Evolutionary conservation across 35 echinoderm and acorn worm genomes (phyloP).

Genomic region (Heliocidaris erythrogramma): DNA sequence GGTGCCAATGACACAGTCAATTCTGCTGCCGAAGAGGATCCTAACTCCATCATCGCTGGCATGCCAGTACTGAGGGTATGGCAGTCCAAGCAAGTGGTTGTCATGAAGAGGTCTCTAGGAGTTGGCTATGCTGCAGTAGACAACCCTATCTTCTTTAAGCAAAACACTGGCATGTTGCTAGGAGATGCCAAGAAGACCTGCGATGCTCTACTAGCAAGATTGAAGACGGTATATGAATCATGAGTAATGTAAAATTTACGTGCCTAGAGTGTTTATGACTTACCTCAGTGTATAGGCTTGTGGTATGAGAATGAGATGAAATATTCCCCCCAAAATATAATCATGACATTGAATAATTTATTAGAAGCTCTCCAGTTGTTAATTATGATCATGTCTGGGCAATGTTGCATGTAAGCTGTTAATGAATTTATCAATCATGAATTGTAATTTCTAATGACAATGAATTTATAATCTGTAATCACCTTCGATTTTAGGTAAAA

Average conservation of each 20-base stretch:
- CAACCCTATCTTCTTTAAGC: conserved; percentile 99
- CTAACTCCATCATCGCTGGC: conserved; percentile 99
- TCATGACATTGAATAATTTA: background rate
- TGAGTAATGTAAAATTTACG: conserved; percentile 48
- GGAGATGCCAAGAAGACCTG: conserved; percentile 99
- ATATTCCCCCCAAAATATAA: background rate
- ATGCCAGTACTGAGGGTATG: conserved; percentile 97
- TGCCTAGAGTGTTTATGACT: background rate
- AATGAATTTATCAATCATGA: background rate
- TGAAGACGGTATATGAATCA: conserved; percentile 68
- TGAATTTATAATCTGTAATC: background rate
- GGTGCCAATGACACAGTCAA: conserved; percentile 99
- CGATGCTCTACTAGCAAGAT: conserved; percentile 80
- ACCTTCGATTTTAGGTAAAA: background rate
- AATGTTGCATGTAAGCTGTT: no score
- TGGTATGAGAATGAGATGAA: background rate
- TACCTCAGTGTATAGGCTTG: conserved; percentile 34
- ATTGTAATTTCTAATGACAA: background rate
- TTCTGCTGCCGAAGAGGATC: conserved; percentile 95
- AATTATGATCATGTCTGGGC: no score
- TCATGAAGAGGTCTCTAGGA: conserved; percentile 97
- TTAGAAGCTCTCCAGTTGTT: background rate
- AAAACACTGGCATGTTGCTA: conserved; percentile 96
- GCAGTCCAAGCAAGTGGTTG: conserved; percentile 84
- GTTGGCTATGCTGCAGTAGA: conserved; percentile 98